Base-by-base conservation (phyloP, 2,888 invertebrate genomes). In the Tinea pellionella region DNA sequence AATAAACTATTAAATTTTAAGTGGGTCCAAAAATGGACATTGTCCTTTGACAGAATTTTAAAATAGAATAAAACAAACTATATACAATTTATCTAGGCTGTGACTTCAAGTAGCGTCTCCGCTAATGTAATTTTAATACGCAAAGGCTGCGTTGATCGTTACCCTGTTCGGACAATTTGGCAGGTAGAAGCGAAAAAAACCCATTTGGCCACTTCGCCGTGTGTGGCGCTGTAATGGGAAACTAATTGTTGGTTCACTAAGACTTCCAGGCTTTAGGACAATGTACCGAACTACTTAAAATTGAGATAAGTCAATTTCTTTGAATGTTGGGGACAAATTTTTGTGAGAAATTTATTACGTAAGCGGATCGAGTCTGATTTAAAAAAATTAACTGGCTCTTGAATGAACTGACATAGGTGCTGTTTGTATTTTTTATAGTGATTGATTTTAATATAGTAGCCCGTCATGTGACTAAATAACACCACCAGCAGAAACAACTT, bases 121-220 rank as follows among this genome's bases (percentile, higher is more conserved):
- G 9, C 76, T 84, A 84, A 85, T 85, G 85, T 74, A 61, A 70
- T 84, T 84, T 83, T 85, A 85, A 85, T 85, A 81, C 69, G 18
- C 67, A 62, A 2, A 19, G 47, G 41, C 24, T 32, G 37, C 16
- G 59, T 61, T 32, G 56, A 59, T 51, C 24, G 37, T 37, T 70
- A 67, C 68, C 65, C 68, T 65, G 64, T 42, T 16, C 65, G 68
- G 68, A 71, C 74, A 80, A 82, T 85, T 85, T 81, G 73, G 75
- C 67, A 64, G 67, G 69, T 68, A 59, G 24, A 24, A 64, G 68
- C 69, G 70, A 73, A 79, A 80, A 81, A 81, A 77, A 70, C 65
- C 69, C 72, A 76, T 78, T 81, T 77, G 69, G 69, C 68, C 69
- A 64, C 67, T 29, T 42, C 75, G 71, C 77, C 74, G 78, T 77